phyloP scores from a whole-genome alignment of 2,888 invertebrate species.

The Ochropacha duplaris region DNA sequence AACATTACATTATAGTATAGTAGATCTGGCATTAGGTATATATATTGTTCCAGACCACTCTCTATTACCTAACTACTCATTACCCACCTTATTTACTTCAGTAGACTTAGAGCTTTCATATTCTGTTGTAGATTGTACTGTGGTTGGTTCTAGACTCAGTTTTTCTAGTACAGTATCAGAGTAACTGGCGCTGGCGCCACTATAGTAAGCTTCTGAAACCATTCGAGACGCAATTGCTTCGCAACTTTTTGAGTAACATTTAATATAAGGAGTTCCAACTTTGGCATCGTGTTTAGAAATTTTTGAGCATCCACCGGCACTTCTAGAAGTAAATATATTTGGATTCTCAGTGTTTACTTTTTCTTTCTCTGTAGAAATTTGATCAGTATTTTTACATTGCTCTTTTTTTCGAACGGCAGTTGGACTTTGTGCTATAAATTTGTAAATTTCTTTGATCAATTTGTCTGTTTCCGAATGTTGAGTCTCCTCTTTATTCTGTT shows the following conservation, averaged over 20 bases:
- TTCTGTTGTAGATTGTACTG: slow-evolving; percentile 42
- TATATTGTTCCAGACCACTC: neutral
- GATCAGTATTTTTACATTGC: slow-evolving; percentile 14
- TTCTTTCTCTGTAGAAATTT: slow-evolving; percentile 9
- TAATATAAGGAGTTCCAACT: slow-evolving; percentile 59
- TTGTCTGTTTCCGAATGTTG: slow-evolving; percentile 57
- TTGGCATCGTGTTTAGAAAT: slow-evolving; percentile 56
- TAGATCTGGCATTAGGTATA: neutral
- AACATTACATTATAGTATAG: neutral
- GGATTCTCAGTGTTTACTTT: slow-evolving; percentile 13
- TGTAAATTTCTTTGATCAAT: slow-evolving; percentile 72
- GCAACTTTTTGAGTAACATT: slow-evolving; percentile 69
- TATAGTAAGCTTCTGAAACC: slow-evolving; percentile 41
- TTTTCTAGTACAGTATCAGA: slow-evolving; percentile 68
- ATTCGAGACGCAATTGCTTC: slow-evolving; percentile 63
- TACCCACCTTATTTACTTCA: slow-evolving; percentile 50
- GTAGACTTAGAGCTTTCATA: slow-evolving; percentile 45
- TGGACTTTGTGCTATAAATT: slow-evolving; percentile 59
- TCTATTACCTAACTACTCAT: too few species aligned
- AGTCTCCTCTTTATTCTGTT: slow-evolving; percentile 30
- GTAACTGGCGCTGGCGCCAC: slow-evolving; percentile 49
- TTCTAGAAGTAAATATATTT: slow-evolving; percentile 44
- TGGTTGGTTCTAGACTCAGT: slow-evolving; percentile 51
- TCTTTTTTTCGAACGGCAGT: slow-evolving; percentile 31
- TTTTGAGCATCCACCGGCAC: slow-evolving; percentile 52